A percentile compares a stretch with the other conserved stretches of the same genome.
Evolutionary conservation across 2,888 invertebrate species (phyloP).

Genomic region (Cepaea hortensis): DNA sequence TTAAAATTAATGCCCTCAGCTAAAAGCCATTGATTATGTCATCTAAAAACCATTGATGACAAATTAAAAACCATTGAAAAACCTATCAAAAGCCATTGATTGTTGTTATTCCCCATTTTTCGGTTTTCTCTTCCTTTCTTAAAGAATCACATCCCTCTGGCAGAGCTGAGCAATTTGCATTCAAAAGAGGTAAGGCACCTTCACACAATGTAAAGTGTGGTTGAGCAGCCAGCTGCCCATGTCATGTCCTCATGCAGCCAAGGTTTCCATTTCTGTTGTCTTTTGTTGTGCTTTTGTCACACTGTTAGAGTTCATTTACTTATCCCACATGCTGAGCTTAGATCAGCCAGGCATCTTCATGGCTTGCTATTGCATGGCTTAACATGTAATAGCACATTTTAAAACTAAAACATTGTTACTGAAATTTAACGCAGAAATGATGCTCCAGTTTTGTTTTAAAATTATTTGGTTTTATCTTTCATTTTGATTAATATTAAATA

Average conservation of each 20-base stretch:
- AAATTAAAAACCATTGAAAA: neutral
- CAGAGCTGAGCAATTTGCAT: slow-evolving; percentile 52
- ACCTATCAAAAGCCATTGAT: neutral
- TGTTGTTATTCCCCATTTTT: slow-evolving; percentile 32
- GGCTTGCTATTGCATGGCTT: too few species aligned
- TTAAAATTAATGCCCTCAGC: too few species aligned
- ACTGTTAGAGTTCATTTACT: neutral
- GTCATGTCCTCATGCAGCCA: neutral
- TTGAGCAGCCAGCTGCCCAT: slow-evolving; percentile 33
- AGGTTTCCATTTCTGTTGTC: slow-evolving; percentile 15
- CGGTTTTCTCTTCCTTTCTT: slow-evolving; percentile 44
- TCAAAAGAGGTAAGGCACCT: slow-evolving; percentile 52
- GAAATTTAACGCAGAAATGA: too few species aligned
- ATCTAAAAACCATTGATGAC: too few species aligned
- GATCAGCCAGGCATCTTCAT: neutral
- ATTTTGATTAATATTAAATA: too few species aligned
- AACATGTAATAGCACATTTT: too few species aligned
- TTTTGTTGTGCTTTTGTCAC: slow-evolving; percentile 18
- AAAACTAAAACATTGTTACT: too few species aligned
- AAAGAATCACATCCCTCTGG: slow-evolving; percentile 50
- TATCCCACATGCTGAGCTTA: neutral
- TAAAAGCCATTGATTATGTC: too few species aligned
- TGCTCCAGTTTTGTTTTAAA: too few species aligned
- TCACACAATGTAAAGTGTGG: slow-evolving; percentile 51
- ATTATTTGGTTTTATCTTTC: too few species aligned